Conservation (phyloP, 2,888 invertebrate species). For the Zelleria hepariella region DNA sequence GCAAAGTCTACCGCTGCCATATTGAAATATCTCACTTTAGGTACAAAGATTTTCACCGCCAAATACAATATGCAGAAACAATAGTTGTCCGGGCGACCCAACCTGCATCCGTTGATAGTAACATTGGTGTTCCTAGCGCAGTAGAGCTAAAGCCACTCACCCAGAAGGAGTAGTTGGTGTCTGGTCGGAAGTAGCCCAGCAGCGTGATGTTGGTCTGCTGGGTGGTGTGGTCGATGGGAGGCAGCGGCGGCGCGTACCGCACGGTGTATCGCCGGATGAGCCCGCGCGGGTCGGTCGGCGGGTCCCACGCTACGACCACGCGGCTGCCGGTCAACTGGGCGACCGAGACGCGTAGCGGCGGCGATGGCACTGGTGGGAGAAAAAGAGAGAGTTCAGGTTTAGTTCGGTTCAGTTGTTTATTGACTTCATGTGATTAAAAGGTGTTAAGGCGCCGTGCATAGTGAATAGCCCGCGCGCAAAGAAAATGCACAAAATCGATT, state of each 20-base stretch:
- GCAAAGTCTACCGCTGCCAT: too few species aligned
- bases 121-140: neutral
- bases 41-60: too few species aligned
- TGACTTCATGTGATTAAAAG: too few species aligned
- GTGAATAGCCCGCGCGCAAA: too few species aligned
- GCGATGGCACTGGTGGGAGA: conserved; percentile 69
- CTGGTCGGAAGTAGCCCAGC: conserved; percentile 68
- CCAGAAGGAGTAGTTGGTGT: conserved; percentile 79
- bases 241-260: conserved; percentile 77
- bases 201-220: conserved; percentile 66
- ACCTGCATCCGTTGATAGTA: neutral
- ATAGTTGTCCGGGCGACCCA: too few species aligned
- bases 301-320: conserved; percentile 79
- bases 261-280: conserved; percentile 74
- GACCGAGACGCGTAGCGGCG: conserved; percentile 77
- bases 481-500: too few species aligned
- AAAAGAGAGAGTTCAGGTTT: neutral
- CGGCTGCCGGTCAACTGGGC: conserved; percentile 74
- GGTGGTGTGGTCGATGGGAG: conserved; percentile 59
- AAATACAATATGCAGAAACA: too few species aligned
- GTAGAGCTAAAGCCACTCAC: conserved; percentile 50
- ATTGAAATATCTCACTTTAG: too few species aligned
- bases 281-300: conserved; percentile 76
- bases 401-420: too few species aligned
- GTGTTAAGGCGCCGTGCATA: too few species aligned